Evolutionary conservation across 2,888 invertebrate genomes (phyloP), one percentile per base, ranked within the genome.

Genomic region (Archips xylosteana): DNA sequence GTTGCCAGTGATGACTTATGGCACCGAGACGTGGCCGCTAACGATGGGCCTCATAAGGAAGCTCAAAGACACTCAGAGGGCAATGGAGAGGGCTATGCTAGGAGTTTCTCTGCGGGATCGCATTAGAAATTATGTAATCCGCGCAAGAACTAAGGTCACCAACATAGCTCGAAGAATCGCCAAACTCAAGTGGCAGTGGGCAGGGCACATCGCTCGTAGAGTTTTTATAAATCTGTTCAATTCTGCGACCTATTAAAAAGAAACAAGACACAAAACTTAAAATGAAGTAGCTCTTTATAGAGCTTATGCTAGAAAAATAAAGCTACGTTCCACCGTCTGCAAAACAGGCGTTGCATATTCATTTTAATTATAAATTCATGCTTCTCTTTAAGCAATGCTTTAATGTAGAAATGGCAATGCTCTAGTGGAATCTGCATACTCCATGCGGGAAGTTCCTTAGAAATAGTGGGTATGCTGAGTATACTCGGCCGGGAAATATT

Each of bases 331-430:
- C 54, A 36, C 64, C 60, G 63, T 64, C 74, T 54, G 64, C 60
- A 65, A 61, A 70, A 70, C 65, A 64, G 49, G 47, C 34, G 70
- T 60, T 74, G 74, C 74, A 74, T 74, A 75, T 75, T 75, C 75
- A 75, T 74, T 42, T 59, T 74, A 75, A 75, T 75, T 75, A 75
- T 71, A 70, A 74, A 75, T 75, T 75, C 75, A 75, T 75, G 66
- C 70, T 63, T 32, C 49, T 70, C 63, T 67, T 70, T 71, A 75
- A 66, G 67, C 66, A 62, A 42, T 65, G 62, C 32, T 57, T 57
- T 45, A 63, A 49, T 71, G 34, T 59, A 39, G 54, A 73, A 71
- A 73, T 73, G 73, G 59, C 68, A 49, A 47, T 59, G 65, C 63
- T 61, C 63, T 61, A 64, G n/a, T n/a, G 32, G 39, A 63, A 63